Base-by-base conservation (phyloP, 2,113 vertebrate species). In the Otocyon megalotis region DNA sequence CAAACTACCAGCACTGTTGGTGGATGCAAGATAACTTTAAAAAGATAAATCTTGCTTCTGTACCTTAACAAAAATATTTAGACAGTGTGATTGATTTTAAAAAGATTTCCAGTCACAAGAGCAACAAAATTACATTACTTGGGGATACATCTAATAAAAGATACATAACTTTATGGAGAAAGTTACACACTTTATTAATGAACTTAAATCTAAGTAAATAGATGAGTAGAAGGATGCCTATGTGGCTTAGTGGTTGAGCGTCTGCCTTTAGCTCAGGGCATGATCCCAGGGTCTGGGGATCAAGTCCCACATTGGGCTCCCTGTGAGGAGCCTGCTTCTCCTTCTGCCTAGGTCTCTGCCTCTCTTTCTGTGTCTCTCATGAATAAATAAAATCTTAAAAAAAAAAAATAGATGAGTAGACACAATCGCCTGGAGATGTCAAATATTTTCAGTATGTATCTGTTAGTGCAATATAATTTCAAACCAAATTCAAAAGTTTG, bases 41-140 rank as follows among this genome's bases (percentile, higher is more conserved):
- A 89, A 89, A 50, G 67, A 60, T 67, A 69, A 87, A 26, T 58
- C 53, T 71, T 72, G 54, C 43, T 63, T 72, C 26, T 87, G 8
- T 43, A 53, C 22, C 43, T 92, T 28, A 37, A 35, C 48, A 95
- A 80, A 84, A 92, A 62, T 80, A 19, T 92, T 71, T 72, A 54
- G 20, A 80, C 48, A 80, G 50, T 87, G 19, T 86, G 54, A 91
- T 83, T 83, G 54, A 91, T 83, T 83, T 76, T 19, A 86, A 77
- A 86, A 65, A 65, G 72, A 56, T 35, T 67, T 74, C 16, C 37
- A 50, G 62, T 88, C 63, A 88, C 5, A 71, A 88, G 37, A 88
- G 32, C 8, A 88, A 53, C 30, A 35, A 37, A 81, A 56, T 53
- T 43, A 65, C 8, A 16, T 76, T 74, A 54, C 69, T 65, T 5